A percentile compares a stretch with the other conserved stretches of the same genome.
Conservation (phyloP, 2,797 vertebrate genomes). For the Acipenser oxyrinchus region DNA sequence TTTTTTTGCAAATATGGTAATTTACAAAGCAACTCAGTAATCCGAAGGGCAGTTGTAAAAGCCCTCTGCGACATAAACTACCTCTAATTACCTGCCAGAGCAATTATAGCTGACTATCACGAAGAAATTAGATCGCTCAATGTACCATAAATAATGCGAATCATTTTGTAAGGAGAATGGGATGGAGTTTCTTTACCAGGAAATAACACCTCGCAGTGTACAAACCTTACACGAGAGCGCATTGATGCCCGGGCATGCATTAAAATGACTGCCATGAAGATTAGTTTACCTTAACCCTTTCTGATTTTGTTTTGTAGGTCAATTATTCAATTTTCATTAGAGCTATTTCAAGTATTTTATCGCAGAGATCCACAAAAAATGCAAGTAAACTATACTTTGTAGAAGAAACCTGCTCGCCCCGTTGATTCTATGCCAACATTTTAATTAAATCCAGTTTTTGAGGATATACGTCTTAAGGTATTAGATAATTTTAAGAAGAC, state of each 20-base stretch:
- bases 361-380: too few species aligned
- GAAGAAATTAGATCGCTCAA: constrained; percentile 81
- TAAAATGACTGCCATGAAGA: constrained; percentile 41
- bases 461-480: too few species aligned
- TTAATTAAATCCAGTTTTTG: too few species aligned
- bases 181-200: constrained; percentile 70
- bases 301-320: not conserved
- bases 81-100: constrained; percentile 77
- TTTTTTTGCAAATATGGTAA: constrained; percentile 66
- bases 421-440: too few species aligned
- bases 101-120: constrained; percentile 71
- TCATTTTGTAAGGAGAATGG: constrained; percentile 72
- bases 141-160: constrained; percentile 80
- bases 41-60: constrained; percentile 60
- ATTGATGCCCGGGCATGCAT: constrained; percentile 61
- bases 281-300: not conserved
- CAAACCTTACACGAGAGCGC: constrained; percentile 55
- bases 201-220: constrained; percentile 66
- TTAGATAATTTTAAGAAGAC: too few species aligned
- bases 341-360: too few species aligned
- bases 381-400: too few species aligned
- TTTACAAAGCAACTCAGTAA: constrained; percentile 77
- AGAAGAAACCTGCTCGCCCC: too few species aligned
- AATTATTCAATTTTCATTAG: too few species aligned
- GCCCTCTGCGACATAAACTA: constrained; percentile 64